Evolutionary conservation across 2,797 vertebrate genomes (phyloP).

Genomic region (Rhabdophis nuchalis): DNA sequence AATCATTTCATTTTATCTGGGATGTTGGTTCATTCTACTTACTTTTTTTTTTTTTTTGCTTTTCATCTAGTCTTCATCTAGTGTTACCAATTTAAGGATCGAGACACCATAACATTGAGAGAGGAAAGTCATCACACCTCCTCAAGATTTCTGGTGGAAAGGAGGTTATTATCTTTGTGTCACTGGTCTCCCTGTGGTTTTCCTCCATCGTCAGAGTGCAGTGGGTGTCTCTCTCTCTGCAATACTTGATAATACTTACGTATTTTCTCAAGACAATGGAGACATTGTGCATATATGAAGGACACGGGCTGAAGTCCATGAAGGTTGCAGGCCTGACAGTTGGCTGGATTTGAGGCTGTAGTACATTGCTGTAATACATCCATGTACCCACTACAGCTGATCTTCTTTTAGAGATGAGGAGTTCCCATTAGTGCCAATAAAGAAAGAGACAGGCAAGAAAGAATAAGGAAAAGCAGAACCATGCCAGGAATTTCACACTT

Average conservation of each 20-base stretch:
- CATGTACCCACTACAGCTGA: not conserved
- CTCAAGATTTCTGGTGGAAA: not conserved
- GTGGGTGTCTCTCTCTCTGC: not conserved
- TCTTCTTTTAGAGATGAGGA: not conserved
- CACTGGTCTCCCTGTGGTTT: not conserved
- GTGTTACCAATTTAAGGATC: not conserved
- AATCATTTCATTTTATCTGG: not conserved
- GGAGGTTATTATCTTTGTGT: not conserved
- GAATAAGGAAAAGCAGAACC: not conserved
- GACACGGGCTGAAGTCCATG: not conserved
- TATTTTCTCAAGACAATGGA: not conserved
- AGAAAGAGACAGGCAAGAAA: not conserved
- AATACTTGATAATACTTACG: not conserved
- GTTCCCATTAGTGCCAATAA: not conserved
- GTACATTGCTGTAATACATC: not conserved
- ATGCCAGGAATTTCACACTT: too few species aligned
- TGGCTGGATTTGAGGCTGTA: not conserved
- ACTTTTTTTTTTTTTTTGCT: not conserved
- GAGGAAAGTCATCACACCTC: not conserved
- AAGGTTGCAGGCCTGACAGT: not conserved
- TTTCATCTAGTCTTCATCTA: not conserved
- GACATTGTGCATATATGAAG: not conserved
- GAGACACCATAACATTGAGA: not conserved
- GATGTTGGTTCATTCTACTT: not conserved
- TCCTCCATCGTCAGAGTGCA: not conserved